Conservation (phyloP, 2,113 vertebrate genomes). For the Mustela lutreola region DNA sequence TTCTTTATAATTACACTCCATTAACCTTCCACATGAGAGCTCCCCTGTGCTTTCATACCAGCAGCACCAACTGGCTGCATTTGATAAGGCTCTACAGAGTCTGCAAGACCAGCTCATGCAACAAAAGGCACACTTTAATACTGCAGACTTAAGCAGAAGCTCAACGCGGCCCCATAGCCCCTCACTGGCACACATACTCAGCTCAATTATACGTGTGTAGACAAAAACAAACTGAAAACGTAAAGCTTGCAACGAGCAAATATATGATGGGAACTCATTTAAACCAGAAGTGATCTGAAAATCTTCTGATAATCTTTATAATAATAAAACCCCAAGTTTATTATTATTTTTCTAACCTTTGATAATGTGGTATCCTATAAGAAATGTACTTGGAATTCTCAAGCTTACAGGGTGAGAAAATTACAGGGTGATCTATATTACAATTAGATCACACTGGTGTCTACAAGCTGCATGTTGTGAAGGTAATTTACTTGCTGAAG, state of each 20-base stretch:
- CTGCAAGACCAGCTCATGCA: constrained; percentile 83
- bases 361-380: constrained; percentile 67
- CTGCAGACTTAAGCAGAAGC: constrained; percentile 82
- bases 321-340: constrained; percentile 48
- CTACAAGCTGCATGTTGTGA: constrained; percentile 60
- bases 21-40: constrained; percentile 91
- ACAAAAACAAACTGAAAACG: constrained; percentile 66
- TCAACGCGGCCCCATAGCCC: constrained; percentile 41
- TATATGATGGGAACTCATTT: constrained; percentile 40
- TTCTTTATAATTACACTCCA: constrained; percentile 93
- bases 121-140: constrained; percentile 80
- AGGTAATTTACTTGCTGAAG: constrained; percentile 72
- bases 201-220: constrained; percentile 74
- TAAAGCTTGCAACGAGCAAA: constrained; percentile 68
- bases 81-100: constrained; percentile 89
- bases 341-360: constrained; percentile 69
- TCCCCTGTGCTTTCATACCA: constrained; percentile 88
- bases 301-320: constrained; percentile 73
- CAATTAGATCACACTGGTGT: constrained; percentile 77
- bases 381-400: constrained; percentile 72
- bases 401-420: constrained; percentile 69
- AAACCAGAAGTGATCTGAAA: constrained; percentile 68
- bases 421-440: constrained; percentile 72
- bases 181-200: constrained; percentile 39
- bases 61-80: constrained; percentile 89